These are phyloP conservation scores for Eurystomus gularis DNA, from an alignment of 2,113 vertebrate genomes.

Conservation along the genomic window DNA sequence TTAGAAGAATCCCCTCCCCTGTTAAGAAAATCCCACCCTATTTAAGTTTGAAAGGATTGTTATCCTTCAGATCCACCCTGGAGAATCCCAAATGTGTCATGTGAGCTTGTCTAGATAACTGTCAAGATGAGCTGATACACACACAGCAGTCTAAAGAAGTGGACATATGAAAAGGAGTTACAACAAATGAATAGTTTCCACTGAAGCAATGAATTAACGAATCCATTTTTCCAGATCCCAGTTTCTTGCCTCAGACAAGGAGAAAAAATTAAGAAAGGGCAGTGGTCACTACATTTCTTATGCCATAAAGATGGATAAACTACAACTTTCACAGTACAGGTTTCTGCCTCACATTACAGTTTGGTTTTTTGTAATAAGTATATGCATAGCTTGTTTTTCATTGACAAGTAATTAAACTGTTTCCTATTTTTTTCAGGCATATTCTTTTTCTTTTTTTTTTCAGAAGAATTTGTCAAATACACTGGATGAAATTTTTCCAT, in stretches of 20 bases:
- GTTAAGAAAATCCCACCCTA: neutral
- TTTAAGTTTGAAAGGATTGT: neutral
- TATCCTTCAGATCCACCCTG: neutral
- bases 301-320: neutral
- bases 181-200: neutral
- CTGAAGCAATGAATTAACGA: neutral
- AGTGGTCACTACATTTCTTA: neutral
- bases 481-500: neutral
- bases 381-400: neutral
- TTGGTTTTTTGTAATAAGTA: neutral
- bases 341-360: neutral
- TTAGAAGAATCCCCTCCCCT: neutral
- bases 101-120: neutral
- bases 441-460: neutral
- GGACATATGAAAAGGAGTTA: neutral
- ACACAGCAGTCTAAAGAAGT: neutral
- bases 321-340: neutral
- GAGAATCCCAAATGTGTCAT: neutral
- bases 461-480: neutral
- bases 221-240: neutral
- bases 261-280: neutral
- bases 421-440: neutral
- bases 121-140: neutral
- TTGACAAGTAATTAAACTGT: neutral
- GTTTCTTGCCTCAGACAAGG: neutral